Evolutionary conservation across 2,797 vertebrate species (phyloP).

Genomic region (Chaunax sp.): DNA sequence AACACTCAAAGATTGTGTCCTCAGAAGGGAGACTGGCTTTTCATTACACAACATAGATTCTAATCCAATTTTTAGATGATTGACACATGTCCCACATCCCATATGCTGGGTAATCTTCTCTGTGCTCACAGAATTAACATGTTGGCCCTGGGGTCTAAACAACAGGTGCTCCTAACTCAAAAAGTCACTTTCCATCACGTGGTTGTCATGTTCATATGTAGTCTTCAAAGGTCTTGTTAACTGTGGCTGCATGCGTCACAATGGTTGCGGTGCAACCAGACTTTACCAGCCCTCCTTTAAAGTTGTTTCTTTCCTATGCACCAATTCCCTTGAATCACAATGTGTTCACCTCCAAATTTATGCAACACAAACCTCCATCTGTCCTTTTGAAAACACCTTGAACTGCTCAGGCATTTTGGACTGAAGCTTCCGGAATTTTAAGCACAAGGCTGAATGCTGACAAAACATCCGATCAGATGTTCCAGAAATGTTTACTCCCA

Average conservation of each 20-base stretch:
- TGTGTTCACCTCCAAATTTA: slow-evolving; percentile 57
- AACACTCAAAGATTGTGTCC: too few relatives aligned
- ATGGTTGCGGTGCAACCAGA: slow-evolving; percentile 43
- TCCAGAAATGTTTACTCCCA: slow-evolving; percentile 24
- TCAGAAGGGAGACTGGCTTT: too few relatives aligned
- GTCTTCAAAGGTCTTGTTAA: slow-evolving; percentile 7
- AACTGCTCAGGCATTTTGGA: slow-evolving; percentile 27
- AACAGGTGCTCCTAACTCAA: slow-evolving; percentile 6
- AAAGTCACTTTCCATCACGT: not conserved
- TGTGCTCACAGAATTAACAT: not conserved
- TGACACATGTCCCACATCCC: not conserved
- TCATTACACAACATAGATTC: too few relatives aligned
- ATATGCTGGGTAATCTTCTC: not conserved
- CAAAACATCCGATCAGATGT: slow-evolving; percentile 19
- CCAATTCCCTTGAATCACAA: slow-evolving; percentile 57
- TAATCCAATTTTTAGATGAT: too few relatives aligned
- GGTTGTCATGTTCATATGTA: not conserved
- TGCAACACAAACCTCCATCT: slow-evolving; percentile 44
- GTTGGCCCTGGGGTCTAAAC: slow-evolving; percentile 7
- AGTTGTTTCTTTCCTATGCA: slow-evolving; percentile 34
- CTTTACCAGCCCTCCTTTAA: slow-evolving; percentile 50
- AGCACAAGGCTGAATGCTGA: slow-evolving; percentile 5
- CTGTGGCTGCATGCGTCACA: slow-evolving; percentile 16
- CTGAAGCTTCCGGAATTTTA: slow-evolving; percentile 35
- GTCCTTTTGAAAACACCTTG: slow-evolving; percentile 44